A percentile compares a stretch with the other conserved stretches of the same genome.
Conservation (phyloP, 2,888 invertebrate species). For the Hirtodrosophila confusa region DNA sequence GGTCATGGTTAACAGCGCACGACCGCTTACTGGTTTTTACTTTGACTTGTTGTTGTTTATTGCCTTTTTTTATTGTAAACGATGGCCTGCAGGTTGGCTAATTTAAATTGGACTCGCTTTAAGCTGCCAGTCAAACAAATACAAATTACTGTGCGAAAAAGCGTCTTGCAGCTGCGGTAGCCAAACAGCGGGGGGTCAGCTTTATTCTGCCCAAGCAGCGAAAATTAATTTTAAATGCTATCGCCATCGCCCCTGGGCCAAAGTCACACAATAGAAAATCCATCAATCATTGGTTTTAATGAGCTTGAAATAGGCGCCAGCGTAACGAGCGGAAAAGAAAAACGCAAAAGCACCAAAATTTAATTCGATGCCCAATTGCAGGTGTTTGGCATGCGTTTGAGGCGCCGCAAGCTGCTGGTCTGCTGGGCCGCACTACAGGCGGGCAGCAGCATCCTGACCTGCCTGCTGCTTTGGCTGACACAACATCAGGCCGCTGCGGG, state of each 20-base stretch:
- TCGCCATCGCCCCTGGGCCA: constrained; percentile 2
- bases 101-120: constrained; percentile 64
- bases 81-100: constrained; percentile 59
- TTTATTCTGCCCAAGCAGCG: constrained; percentile 12
- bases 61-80: constrained; percentile 6
- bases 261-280: constrained; percentile 46
- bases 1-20: constrained; percentile 74
- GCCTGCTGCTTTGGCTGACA: constrained; percentile 59
- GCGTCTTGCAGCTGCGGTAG: background rate
- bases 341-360: background rate
- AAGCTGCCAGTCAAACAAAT: constrained; percentile 11
- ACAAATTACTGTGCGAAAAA: constrained; percentile 1
- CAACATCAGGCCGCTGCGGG: constrained; percentile 66
- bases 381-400: constrained; percentile 55
- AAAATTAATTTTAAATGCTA: constrained; percentile 39
- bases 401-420: constrained; percentile 74
- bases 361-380: constrained; percentile 38
- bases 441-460: constrained; percentile 63
- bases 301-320: constrained; percentile 36
- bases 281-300: constrained; percentile 72
- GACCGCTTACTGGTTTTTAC: constrained; percentile 67
- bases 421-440: constrained; percentile 76
- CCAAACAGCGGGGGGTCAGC: background rate
- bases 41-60: constrained; percentile 20
- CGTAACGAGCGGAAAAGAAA: constrained; percentile 21